Evolutionary conservation across 2,888 invertebrate genomes (phyloP).

Genomic region (Dendrolimus pini): DNA sequence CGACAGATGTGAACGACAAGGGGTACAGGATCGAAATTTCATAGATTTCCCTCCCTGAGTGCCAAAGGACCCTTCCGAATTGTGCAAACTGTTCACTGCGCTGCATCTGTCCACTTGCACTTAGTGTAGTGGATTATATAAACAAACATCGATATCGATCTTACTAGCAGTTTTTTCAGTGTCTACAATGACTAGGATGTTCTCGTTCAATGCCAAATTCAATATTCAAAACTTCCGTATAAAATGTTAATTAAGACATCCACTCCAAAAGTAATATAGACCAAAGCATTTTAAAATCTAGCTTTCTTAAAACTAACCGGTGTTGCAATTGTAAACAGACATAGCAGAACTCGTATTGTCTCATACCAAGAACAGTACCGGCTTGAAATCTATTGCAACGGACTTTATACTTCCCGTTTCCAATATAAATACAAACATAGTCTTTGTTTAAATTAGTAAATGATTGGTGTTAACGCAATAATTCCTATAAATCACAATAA

Average conservation of each 20-base stretch:
- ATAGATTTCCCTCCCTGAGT: constrained; percentile 55
- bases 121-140: constrained; percentile 14
- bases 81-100: constrained; percentile 63
- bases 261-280: no score
- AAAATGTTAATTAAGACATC: constrained; percentile 15
- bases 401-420: constrained; percentile 71
- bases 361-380: constrained; percentile 60
- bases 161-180: constrained; percentile 8
- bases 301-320: no score
- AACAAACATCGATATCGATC: constrained; percentile 20
- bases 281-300: no score
- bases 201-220: constrained; percentile 25
- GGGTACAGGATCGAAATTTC: constrained; percentile 58
- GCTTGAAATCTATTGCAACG: constrained; percentile 59
- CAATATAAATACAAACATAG: constrained; percentile 64
- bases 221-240: constrained; percentile 28
- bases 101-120: constrained; percentile 71
- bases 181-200: constrained; percentile 23
- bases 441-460: constrained; percentile 39
- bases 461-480: constrained; percentile 4
- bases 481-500: not conserved
- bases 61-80: constrained; percentile 55
- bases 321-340: constrained; percentile 25
- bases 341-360: constrained; percentile 73
- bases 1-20: constrained; percentile 71